Evolutionary conservation across 2,797 vertebrate genomes (phyloP).

Genomic region (Oryzias sinensis): DNA sequence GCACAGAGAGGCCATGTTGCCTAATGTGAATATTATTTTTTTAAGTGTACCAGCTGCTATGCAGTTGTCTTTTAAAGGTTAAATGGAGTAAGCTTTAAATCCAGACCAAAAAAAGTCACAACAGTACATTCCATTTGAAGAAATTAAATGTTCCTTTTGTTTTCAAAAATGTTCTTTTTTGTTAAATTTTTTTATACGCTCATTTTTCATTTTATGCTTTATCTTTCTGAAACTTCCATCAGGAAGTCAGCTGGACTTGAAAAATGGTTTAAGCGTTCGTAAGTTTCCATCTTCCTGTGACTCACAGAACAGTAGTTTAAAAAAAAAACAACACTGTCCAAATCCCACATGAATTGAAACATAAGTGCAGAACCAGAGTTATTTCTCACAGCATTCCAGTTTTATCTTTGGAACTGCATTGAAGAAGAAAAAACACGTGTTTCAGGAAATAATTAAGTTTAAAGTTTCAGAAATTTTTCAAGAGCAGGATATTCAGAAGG

Average conservation of each 20-base stretch:
- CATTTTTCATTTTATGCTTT: too few species aligned
- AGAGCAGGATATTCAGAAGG: slow-evolving; percentile 16
- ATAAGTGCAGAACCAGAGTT: not conserved
- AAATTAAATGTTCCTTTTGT: not conserved
- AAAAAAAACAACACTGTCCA: not conserved
- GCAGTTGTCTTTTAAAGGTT: slow-evolving; percentile 1
- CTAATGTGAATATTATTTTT: slow-evolving; percentile 10
- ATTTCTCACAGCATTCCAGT: not conserved
- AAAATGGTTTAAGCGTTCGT: not conserved
- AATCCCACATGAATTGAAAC: not conserved
- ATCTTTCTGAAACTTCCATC: not conserved
- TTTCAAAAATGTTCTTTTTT: not conserved
- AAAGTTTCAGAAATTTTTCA: slow-evolving; percentile 25
- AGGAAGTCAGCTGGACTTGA: not conserved
- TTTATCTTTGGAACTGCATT: not conserved
- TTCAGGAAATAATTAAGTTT: slow-evolving; percentile 19
- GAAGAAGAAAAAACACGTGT: not conserved
- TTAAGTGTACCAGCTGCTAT: not conserved
- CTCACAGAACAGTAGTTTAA: slow-evolving; percentile 8
- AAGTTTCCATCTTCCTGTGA: not conserved
- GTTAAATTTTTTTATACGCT: not conserved
- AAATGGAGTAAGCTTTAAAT: slow-evolving; percentile 23
- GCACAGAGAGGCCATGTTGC: not conserved
- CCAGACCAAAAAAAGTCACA: not conserved
- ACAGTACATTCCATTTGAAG: not conserved